A percentile compares a stretch with the other conserved stretches of the same genome.
These are phyloP conservation scores for Orthosia gothica DNA, from an alignment of 2,888 invertebrate species.

Conservation along the genomic window DNA sequence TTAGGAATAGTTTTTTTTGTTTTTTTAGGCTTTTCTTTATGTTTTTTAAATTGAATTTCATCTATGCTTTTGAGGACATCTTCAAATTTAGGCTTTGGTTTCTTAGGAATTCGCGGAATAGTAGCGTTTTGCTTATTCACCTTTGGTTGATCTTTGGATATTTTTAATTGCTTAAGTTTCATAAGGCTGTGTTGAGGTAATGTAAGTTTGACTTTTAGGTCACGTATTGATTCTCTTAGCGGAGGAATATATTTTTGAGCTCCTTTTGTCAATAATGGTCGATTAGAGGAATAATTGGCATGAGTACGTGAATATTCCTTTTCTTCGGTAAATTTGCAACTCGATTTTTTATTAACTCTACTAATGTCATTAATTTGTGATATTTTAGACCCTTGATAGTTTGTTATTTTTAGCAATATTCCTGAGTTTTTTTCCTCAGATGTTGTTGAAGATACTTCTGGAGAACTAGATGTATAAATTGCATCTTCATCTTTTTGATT, in stretches of 20 bases:
- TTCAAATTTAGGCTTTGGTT: constrained; percentile 89
- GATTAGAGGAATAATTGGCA: constrained; percentile 72
- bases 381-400: constrained; percentile 83
- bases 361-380: constrained; percentile 82
- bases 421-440: constrained; percentile 85
- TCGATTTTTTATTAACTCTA: constrained; percentile 70
- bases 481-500: constrained; percentile 70
- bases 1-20: constrained; percentile 85
- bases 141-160: constrained; percentile 83
- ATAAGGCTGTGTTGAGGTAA: constrained; percentile 86
- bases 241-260: constrained; percentile 91
- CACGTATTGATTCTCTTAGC: constrained; percentile 81
- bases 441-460: constrained; percentile 89
- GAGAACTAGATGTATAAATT: constrained; percentile 81
- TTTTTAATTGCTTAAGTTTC: constrained; percentile 86
- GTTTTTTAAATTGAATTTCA: constrained; percentile 86
- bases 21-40: constrained; percentile 85
- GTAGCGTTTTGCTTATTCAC: constrained; percentile 71
- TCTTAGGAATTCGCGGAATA: constrained; percentile 78
- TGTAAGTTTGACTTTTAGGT: constrained; percentile 87
- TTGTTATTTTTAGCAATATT: constrained; percentile 87
- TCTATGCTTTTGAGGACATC: constrained; percentile 90
- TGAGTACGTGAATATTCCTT: constrained; percentile 78
- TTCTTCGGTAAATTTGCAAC: constrained; percentile 85
- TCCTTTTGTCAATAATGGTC: constrained; percentile 88